phyloP scores from a whole-genome alignment of 64 coral and sea anemone species.

The Stichodactyla mertensii region DNA sequence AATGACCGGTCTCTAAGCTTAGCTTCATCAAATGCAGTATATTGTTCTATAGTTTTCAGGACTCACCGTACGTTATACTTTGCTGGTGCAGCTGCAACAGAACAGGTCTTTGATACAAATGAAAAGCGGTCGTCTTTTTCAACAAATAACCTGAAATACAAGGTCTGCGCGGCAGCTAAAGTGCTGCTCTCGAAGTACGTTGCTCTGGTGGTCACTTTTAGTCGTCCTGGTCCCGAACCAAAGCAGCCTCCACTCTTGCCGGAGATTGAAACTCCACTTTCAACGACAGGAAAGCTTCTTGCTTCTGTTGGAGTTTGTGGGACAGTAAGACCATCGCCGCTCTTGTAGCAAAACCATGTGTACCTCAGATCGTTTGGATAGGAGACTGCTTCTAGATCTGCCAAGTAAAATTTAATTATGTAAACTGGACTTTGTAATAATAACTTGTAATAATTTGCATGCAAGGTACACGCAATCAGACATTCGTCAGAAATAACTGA shows the following conservation, averaged over 20 bases:
- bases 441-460: no score
- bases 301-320: neutral
- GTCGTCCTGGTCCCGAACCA: neutral
- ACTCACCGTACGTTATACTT: neutral
- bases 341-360: neutral
- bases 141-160: neutral
- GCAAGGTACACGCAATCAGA: no score
- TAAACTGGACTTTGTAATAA: no score
- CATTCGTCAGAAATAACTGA: no score
- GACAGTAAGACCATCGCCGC: neutral
- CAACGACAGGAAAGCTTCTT: neutral
- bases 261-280: neutral
- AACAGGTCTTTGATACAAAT: neutral
- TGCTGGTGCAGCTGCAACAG: neutral
- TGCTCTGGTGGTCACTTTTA: neutral
- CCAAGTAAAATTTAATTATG: neutral
- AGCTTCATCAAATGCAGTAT: no score
- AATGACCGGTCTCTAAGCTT: no score
- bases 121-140: neutral
- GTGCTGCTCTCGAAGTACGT: neutral
- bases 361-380: neutral
- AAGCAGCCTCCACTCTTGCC: conserved; percentile 1
- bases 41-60: no score
- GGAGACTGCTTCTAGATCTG: neutral
- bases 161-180: neutral